These are phyloP conservation scores for Thalassaphorura encarpata DNA, from an alignment of 1,140 invertebrate species.

Conservation along the genomic window DNA sequence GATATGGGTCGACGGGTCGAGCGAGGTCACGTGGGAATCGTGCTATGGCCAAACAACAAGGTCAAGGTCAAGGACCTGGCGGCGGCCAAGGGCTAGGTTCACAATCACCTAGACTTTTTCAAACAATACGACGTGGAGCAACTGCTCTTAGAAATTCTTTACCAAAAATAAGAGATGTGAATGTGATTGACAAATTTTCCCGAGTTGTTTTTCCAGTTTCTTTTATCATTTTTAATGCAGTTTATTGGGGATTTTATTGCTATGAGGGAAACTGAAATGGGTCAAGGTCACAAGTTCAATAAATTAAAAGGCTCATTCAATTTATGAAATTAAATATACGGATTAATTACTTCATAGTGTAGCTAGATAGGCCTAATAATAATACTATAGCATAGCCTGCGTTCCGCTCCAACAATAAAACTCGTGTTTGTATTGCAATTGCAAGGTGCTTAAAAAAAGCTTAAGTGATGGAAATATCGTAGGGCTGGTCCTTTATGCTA, in stretches of 20 bases:
- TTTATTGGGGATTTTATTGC: conserved; percentile 92
- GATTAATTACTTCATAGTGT: no score
- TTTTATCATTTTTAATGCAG: conserved; percentile 85
- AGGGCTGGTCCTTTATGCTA: no score
- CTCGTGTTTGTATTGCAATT: no score
- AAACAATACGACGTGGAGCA: conserved; percentile 64
- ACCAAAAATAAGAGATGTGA: conserved; percentile 91
- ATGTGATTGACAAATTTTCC: conserved; percentile 95
- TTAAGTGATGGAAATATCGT: no score
- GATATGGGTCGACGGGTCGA: conserved; percentile 29
- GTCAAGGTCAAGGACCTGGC: neutral
- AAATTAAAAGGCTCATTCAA: no score
- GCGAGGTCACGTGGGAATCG: conserved; percentile 4
- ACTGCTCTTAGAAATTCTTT: conserved; percentile 69
- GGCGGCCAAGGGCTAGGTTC: conserved; percentile 39
- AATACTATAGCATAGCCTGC: no score
- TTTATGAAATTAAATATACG: no score
- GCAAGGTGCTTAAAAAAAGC: no score
- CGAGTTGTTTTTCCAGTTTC: conserved; percentile 88
- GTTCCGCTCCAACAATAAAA: no score
- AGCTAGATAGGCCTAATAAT: no score
- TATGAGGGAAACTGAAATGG: no score
- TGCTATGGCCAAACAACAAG: neutral
- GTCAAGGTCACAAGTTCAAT: no score
- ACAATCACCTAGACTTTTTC: conserved; percentile 50